These are phyloP conservation scores for Theodoxus fluviatilis DNA, from an alignment of 2,888 invertebrate species.

Conservation along the genomic window DNA sequence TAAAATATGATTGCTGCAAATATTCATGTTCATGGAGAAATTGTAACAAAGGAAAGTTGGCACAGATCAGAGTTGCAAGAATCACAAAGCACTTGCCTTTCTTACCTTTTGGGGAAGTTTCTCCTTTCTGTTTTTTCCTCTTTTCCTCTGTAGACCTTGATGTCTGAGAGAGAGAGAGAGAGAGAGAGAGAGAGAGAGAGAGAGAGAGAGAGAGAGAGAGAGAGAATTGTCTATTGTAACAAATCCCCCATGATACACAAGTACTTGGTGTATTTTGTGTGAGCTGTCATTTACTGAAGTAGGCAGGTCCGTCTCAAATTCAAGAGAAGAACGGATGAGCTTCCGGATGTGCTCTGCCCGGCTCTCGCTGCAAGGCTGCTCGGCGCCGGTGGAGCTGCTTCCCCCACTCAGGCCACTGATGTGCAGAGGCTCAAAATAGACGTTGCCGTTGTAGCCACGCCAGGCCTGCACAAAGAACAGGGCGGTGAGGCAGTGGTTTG, in stretches of 20 bases:
- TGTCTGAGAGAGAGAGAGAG: neutral
- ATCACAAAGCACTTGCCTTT: neutral
- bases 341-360: neutral
- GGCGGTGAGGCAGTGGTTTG: neutral
- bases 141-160: neutral
- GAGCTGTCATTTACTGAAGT: too few relatives aligned
- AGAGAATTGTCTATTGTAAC: too few relatives aligned
- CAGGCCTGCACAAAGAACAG: conserved; percentile 54
- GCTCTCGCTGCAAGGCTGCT: neutral
- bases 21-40: too few relatives aligned
- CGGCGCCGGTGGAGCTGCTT: neutral
- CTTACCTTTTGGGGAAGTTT: neutral
- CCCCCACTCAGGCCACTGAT: conserved; percentile 36
- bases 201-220: conserved; percentile 2
- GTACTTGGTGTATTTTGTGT: too few relatives aligned
- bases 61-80: too few relatives aligned
- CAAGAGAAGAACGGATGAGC: too few relatives aligned
- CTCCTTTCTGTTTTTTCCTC: neutral
- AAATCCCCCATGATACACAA: too few relatives aligned
- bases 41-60: too few relatives aligned
- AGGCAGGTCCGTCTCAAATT: too few relatives aligned
- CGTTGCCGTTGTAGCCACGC: conserved; percentile 63
- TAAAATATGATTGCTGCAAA: too few relatives aligned
- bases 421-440: conserved; percentile 62
- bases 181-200: conserved; percentile 2